Conservation (phyloP, 2,888 invertebrate species). For the Metellina segmentata region DNA sequence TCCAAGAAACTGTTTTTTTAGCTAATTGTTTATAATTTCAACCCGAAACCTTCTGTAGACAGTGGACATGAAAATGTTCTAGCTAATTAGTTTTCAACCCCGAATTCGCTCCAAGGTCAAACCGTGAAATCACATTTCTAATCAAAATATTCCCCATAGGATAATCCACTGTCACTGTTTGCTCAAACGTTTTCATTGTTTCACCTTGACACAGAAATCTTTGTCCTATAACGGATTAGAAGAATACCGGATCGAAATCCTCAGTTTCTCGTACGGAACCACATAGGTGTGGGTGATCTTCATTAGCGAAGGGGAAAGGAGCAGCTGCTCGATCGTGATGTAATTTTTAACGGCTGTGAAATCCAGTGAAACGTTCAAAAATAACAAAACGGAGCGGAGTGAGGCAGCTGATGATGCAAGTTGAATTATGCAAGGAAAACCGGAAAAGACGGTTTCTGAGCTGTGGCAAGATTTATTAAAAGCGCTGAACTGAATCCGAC, state of each 20-base stretch:
- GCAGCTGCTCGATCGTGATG: neutral
- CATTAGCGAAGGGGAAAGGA: neutral
- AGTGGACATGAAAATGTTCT: too few relatives aligned
- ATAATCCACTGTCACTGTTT: too few relatives aligned
- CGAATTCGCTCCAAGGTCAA: too few relatives aligned
- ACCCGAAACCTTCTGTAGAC: too few relatives aligned
- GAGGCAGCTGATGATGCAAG: slow-evolving; percentile 31
- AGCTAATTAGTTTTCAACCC: too few relatives aligned
- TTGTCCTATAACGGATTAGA: neutral
- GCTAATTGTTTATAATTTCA: too few relatives aligned
- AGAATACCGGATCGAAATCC: neutral
- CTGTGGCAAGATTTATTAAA: slow-evolving; percentile 10
- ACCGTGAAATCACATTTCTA: too few relatives aligned
- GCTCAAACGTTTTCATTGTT: neutral
- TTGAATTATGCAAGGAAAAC: slow-evolving; percentile 51
- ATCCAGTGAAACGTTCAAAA: neutral
- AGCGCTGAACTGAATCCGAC: slow-evolving; percentile 33
- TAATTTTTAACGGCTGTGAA: neutral
- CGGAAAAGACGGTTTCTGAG: slow-evolving; percentile 22
- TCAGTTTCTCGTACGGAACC: slow-evolving; percentile 4
- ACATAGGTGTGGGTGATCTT: slow-evolving; percentile 1
- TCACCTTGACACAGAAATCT: neutral
- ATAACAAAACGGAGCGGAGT: neutral
- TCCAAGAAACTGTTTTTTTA: too few relatives aligned
- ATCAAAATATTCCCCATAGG: too few relatives aligned